Evolutionary conservation across 2,113 vertebrate genomes (phyloP), one percentile per base, ranked within the genome.

Genomic region (Megaceryle maxima): DNA sequence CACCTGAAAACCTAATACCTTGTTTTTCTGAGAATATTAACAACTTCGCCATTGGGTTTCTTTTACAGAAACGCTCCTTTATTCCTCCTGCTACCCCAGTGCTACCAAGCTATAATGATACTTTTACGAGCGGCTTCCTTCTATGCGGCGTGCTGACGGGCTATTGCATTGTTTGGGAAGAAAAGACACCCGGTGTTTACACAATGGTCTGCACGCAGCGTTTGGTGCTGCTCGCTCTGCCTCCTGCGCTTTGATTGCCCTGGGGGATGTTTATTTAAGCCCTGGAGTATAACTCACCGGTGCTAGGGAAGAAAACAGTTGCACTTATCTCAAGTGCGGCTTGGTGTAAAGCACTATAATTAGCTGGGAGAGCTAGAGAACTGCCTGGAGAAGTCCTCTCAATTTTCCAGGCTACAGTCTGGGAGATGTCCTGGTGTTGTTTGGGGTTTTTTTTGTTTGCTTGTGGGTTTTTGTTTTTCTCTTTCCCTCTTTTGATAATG

Each of bases 1-100:
- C 94, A 98, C 96, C 96, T 97, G 96, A 96, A 97, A 96, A 74
- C 88, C 69, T 97, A 97, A 97, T 96, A 96, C 79, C 67, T 78
- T 85, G 90, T 96, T 94, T 94, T 81, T 53, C 92, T 84, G 96
- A 94, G 89, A 97, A 96, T 97, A 97, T 94, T 82, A 94, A 95
- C 92, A 96, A 95, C 93, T 94, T 89, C 75, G 95, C 92, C 92
- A 96, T 25, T 63, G 95, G 94, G 79, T 77, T 97, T 95, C 69
- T 92, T 13, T 25, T 28, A 48, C 24, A 82, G 92, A 95, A 94
- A 83, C 48, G 17, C n/a, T 81, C 37, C 59, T 60, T 78, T 83
- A n/a, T 83, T 46, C 67, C 68, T 74, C 13, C 72, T 25, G 19
- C 55, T 50, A 8, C 13, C 39, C 22, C 26, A 2, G 13, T 29